Percentiles rank a stretch among this genome's conserved stretches.
phyloP scores from a whole-genome alignment of 2,113 vertebrate genomes.

The Gavialis gangeticus region DNA sequence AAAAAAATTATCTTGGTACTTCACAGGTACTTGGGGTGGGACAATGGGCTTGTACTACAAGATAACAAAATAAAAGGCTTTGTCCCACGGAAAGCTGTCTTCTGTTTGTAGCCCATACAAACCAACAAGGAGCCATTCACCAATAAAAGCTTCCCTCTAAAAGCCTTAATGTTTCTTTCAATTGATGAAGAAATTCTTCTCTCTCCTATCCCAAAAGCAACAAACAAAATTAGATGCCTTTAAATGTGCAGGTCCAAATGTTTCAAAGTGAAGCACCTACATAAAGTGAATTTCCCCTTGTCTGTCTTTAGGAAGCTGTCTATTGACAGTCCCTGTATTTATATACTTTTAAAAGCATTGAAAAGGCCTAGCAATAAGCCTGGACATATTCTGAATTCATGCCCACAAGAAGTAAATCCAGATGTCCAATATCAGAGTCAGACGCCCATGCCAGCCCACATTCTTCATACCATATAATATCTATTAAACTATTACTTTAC shows the following conservation, averaged over 20 bases:
- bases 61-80: not conserved
- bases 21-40: too few species aligned
- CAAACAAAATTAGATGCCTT: not conserved
- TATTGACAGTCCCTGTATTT: slow-evolving; percentile 43
- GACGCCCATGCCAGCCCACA: not conserved
- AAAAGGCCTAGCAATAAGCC: not conserved
- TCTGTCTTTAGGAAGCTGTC: slow-evolving; percentile 26
- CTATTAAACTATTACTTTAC: slow-evolving; percentile 30
- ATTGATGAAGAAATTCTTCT: not conserved
- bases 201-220: not conserved
- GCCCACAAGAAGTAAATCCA: slow-evolving; percentile 51
- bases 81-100: too few species aligned
- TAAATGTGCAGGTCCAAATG: not conserved
- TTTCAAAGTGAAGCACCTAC: slow-evolving; percentile 32
- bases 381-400: not conserved
- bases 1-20: too few species aligned
- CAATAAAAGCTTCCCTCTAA: not conserved
- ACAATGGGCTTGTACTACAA: too few species aligned
- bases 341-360: not conserved
- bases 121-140: not conserved
- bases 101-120: too few species aligned
- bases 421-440: slow-evolving; percentile 9
- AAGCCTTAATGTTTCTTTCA: not conserved
- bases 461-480: not conserved
- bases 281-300: not conserved